These are phyloP conservation scores for Sicus ferrugineus DNA, from an alignment of 2,888 invertebrate genomes.

Conservation along the genomic window DNA sequence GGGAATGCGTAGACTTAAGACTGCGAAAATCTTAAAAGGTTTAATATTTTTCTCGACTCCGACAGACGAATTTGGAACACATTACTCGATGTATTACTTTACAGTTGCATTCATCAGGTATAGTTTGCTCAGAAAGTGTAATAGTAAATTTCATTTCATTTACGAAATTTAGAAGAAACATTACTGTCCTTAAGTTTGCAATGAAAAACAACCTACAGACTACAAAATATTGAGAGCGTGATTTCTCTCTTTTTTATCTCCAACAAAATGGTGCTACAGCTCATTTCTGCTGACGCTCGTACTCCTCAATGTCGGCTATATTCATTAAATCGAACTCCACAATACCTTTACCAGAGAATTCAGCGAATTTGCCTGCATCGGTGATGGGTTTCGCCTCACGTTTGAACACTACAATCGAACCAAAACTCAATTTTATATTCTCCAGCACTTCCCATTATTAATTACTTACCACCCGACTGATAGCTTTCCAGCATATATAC, in stretches of 20 bases:
- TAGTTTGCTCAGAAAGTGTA: slow-evolving; percentile 1
- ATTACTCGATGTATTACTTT: neutral
- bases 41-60: too few relatives aligned
- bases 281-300: slow-evolving; percentile 47
- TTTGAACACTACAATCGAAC: slow-evolving; percentile 69
- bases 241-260: neutral
- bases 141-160: slow-evolving; percentile 9
- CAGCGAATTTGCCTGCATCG: slow-evolving; percentile 72
- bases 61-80: neutral
- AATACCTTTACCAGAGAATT: slow-evolving; percentile 79
- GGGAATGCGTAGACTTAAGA: too few relatives aligned
- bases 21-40: too few relatives aligned
- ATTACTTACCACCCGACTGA: slow-evolving; percentile 70
- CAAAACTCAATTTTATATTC: too few relatives aligned
- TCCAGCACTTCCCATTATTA: neutral
- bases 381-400: slow-evolving; percentile 65
- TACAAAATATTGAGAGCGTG: slow-evolving; percentile 45
- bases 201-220: slow-evolving; percentile 43
- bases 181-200: slow-evolving; percentile 18
- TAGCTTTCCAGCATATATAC: slow-evolving; percentile 78
- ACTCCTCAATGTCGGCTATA: slow-evolving; percentile 69
- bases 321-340: slow-evolving; percentile 79
- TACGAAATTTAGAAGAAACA: slow-evolving; percentile 23
- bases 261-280: neutral
- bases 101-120: slow-evolving; percentile 11